Evolutionary conservation across 2,113 vertebrate genomes (phyloP), one percentile per base, ranked within the genome.

Genomic region (Dicentrarchus labrax): DNA sequence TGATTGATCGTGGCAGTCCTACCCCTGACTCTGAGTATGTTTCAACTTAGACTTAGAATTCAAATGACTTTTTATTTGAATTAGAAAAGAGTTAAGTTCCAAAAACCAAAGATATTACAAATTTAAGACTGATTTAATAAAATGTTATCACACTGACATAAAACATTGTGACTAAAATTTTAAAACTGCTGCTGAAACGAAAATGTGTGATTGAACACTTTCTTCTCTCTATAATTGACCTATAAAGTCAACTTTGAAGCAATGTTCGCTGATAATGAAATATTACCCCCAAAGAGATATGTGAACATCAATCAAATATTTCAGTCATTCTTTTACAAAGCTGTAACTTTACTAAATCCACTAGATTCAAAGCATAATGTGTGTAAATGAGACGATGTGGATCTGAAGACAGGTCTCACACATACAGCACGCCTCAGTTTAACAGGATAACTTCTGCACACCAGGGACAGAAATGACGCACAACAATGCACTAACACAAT

Each of bases 401-500:
- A 22, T 65, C n/a, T 45, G 11, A 41, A 21, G 53, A 45, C 47
- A 24, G 45, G 36, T 59, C 9, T 10, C 48, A 45, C 16, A 53
- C 48, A 66, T 9, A 11, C 16, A 61, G 19, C 51, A 15, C 1
- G 48, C 9, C 10, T 45, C 21, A 59, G 51, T 56, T 8, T 51
- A 66, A 78, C n/a, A 57, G 47, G 47, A 56, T 30, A 53, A 51
- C 16, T 16, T 9, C 38, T 24, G 22, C 50, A 43, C 68, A 38
- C 59, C 61, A 24, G 70, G 68, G 75, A 76, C 48, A 66, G 62
- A 50, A n/a, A 54, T 70, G 51, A 80, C 16, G 17, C 48, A 66
- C 72, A 61, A 76, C 56, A 50, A 13, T 19, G 45, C 47, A 68
- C n/a, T 39, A 51, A 76, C 71, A 75, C 73, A 79, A 80, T 60